phyloP scores from a whole-genome alignment of 2,113 vertebrate genomes.

The Cyanistes caeruleus region DNA sequence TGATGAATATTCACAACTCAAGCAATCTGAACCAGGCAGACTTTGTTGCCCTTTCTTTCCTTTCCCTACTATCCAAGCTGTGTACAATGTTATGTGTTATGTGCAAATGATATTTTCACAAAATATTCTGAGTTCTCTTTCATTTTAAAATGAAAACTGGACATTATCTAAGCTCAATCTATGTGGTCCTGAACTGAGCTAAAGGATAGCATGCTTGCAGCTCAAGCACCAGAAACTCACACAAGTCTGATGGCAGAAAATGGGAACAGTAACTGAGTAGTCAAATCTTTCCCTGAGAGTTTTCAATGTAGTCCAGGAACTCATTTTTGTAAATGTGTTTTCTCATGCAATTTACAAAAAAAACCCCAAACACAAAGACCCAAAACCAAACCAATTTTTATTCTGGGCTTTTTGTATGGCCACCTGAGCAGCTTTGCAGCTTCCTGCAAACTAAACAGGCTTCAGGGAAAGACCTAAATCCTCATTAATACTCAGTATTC shows the following conservation, averaged over 20 bases:
- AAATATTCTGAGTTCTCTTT: not conserved
- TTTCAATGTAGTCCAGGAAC: not conserved
- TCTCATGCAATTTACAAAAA: not conserved
- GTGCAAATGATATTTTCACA: not conserved
- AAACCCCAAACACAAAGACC: too few relatives aligned
- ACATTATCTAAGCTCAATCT: not conserved
- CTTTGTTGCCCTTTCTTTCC: constrained; percentile 30
- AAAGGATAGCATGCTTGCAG: not conserved
- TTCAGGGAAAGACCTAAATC: not conserved
- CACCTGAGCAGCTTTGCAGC: not conserved
- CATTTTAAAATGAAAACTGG: not conserved
- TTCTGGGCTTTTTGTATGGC: not conserved
- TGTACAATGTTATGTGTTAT: not conserved
- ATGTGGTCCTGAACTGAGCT: not conserved
- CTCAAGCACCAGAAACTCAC: not conserved
- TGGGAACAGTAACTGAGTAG: not conserved
- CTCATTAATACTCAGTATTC: not conserved
- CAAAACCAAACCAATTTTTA: not conserved
- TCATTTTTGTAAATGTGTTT: not conserved
- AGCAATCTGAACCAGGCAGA: constrained; percentile 71
- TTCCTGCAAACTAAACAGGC: not conserved
- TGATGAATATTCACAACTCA: constrained; percentile 74
- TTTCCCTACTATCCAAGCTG: not conserved
- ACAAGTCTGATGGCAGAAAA: not conserved
- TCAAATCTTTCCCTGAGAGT: not conserved